Evolutionary conservation across 2,888 invertebrate species (phyloP), one percentile per base, ranked within the genome.

Genomic region (Andrena trimmerana): DNA sequence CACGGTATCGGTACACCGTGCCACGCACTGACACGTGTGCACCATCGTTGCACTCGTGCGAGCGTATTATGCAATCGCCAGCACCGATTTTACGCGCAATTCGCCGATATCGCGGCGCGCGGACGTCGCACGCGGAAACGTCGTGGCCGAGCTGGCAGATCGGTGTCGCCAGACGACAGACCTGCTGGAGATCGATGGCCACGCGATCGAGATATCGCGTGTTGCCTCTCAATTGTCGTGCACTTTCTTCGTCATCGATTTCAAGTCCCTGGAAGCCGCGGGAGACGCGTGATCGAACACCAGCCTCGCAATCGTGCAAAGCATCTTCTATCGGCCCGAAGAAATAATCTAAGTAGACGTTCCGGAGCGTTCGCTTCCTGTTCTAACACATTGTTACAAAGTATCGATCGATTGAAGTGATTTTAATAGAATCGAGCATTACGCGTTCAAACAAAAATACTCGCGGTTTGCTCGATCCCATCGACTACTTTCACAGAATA

Each of bases 81-180:
- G 79, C 76, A 27, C 59, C 76, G 80, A 79, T 81, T 84, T 85
- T 73, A 80, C 85, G 84, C 80, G 85, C 76, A 75, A 83, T 83
- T 83, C 83, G 74, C 67, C 78, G 83, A 57, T 65, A 70, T 42
- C 77, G 57, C 33, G 62, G 42, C 66, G 63, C 54, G 71, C 27
- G 72, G 48, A 77, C 68, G 31, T 66, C 70, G 66, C 67, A 69
- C 79, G 69, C 78, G 83, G 84, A 83, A 82, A 66, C 24, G 57
- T 76, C 36, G 75, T 48, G 70, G 74, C 50, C 48, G n/a, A 48
- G 50, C 24, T 71, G 10, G 27, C 29, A 7, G 75, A 79, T 65
- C 73, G 27, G 71, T 59, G 67, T 71, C 67, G 10, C 48, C 52
- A 24, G 52, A 20, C 74, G 70, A 66, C 62, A 29, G 60, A 36